Evolutionary conservation across 2,888 invertebrate genomes (phyloP).

Genomic region (Thysanoteuthis rhombus): DNA sequence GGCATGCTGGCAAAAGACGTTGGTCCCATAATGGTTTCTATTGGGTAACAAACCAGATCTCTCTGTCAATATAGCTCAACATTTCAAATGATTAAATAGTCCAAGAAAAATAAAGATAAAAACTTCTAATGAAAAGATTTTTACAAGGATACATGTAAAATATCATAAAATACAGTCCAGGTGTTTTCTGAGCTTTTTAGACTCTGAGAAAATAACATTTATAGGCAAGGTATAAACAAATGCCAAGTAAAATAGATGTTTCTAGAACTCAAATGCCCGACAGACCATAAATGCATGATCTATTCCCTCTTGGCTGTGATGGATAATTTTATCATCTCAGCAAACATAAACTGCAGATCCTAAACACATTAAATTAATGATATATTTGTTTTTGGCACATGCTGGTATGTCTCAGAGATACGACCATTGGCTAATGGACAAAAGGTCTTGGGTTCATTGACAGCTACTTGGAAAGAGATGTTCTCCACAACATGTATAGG

Average conservation of each 20-base stretch:
- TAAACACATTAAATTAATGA: background rate
- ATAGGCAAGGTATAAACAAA: background rate
- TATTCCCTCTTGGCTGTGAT: background rate
- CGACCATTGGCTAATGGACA: background rate
- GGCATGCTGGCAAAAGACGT: too few species aligned
- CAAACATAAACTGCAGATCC: background rate
- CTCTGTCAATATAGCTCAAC: background rate
- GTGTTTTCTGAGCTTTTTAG: background rate
- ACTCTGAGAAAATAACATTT: background rate
- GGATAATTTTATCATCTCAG: background rate
- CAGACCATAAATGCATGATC: background rate
- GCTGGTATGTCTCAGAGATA: background rate
- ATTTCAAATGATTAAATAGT: background rate
- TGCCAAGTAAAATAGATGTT: background rate
- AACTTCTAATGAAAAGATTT: background rate
- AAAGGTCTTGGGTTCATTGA: background rate
- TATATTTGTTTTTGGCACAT: background rate
- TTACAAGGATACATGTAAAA: background rate
- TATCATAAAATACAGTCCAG: background rate
- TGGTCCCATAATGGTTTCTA: too few species aligned
- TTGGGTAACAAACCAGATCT: too few species aligned
- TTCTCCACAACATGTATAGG: too few species aligned
- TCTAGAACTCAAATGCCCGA: background rate
- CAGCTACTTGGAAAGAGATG: too few species aligned
- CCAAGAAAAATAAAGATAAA: background rate